Percentiles rank a stretch among this genome's conserved stretches.
Conservation (phyloP, 2,113 vertebrate species). For the western clawed frog (Xenopus tropicalis) region DNA sequence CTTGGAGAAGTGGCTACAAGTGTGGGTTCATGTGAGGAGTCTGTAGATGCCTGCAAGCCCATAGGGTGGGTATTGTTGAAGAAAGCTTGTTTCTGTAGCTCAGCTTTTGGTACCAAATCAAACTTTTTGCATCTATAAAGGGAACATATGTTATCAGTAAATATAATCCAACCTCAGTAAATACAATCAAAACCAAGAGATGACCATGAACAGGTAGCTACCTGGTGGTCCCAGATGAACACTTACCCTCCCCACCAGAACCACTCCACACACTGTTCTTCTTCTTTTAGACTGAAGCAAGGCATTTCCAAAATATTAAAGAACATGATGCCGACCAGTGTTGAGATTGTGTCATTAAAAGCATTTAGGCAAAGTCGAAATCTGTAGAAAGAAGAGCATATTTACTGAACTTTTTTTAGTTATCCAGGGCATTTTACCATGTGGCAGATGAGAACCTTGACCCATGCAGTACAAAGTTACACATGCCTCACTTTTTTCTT, state of each 20-base stretch:
- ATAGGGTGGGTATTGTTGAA: constrained; percentile 47
- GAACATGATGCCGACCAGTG: constrained; percentile 75
- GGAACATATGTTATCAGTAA: no score
- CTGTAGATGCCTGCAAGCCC: neutral
- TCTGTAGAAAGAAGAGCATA: constrained; percentile 51
- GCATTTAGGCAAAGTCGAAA: constrained; percentile 72
- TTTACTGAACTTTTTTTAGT: neutral
- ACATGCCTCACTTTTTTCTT: no score
- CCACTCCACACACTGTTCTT: constrained; percentile 64
- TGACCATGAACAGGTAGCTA: neutral
- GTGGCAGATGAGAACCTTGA: no score
- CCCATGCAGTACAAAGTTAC: no score
- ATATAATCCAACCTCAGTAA: neutral
- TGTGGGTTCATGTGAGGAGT: neutral
- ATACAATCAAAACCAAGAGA: neutral
- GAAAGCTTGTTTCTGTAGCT: constrained; percentile 51
- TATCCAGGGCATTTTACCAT: rapidly evolving
- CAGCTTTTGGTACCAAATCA: constrained; percentile 50
- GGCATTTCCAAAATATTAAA: constrained; percentile 80
- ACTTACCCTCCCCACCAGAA: constrained; percentile 68
- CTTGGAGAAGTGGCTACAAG: neutral
- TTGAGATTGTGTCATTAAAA: constrained; percentile 67
- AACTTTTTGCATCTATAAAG: constrained; percentile 57
- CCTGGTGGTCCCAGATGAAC: neutral
- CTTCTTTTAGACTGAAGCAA: constrained; percentile 76